These are phyloP conservation scores for Balanococcus diminutus DNA, from an alignment of 2,888 invertebrate genomes.

Conservation along the genomic window DNA sequence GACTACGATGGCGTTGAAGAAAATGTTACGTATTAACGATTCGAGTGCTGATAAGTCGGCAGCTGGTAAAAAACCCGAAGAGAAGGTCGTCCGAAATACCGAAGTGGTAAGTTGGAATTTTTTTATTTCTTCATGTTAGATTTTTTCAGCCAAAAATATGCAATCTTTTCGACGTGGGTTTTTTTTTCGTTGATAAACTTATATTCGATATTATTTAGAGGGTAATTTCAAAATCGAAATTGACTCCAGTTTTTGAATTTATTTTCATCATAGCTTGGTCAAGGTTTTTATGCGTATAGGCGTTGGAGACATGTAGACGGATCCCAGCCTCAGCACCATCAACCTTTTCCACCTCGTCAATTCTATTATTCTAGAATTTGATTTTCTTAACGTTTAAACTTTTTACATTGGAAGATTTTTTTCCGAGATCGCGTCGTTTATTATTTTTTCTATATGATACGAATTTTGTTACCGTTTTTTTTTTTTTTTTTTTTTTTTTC, in stretches of 20 bases:
- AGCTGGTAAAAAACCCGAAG: background rate
- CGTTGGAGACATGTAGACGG: background rate
- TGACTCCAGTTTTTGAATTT: background rate
- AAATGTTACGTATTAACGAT: slow-evolving; percentile 24
- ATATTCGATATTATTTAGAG: background rate
- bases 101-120: background rate
- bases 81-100: background rate
- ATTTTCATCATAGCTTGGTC: background rate
- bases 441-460: background rate
- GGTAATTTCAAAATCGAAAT: background rate
- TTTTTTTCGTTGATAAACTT: too few species aligned
- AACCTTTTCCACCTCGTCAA: background rate
- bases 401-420: background rate
- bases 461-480: background rate
- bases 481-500: background rate
- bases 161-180: too few species aligned
- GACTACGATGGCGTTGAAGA: slow-evolving; percentile 37
- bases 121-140: background rate
- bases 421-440: background rate
- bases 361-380: background rate
- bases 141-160: background rate
- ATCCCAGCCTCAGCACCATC: background rate
- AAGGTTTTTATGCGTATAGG: background rate
- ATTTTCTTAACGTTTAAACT: background rate
- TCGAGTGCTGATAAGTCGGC: background rate